Conservation (phyloP, 1,140 invertebrate genomes). For the Bombus sylvicola region DNA sequence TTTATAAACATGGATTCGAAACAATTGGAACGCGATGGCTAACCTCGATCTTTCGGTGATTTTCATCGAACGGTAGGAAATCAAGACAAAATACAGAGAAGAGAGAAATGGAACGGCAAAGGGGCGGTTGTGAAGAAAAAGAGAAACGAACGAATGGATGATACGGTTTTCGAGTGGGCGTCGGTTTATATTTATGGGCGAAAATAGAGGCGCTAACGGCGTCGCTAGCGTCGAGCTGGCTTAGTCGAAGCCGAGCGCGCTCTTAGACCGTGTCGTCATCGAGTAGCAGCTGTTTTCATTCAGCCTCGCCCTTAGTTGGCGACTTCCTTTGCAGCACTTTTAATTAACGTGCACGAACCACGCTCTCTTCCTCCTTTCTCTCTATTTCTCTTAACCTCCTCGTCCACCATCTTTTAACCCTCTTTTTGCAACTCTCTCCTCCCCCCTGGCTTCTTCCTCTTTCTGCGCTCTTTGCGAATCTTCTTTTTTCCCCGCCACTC, state of each 20-base stretch:
- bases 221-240: conserved; percentile 10
- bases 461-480: not conserved
- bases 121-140: too few species aligned
- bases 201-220: conserved; percentile 69
- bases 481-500: not conserved
- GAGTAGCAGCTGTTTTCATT: conserved; percentile 80
- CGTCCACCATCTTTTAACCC: not conserved
- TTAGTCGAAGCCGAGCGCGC: conserved; percentile 40
- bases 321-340: conserved; percentile 74
- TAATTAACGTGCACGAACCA: conserved; percentile 64
- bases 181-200: conserved; percentile 67
- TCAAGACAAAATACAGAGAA: not conserved
- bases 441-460: not conserved
- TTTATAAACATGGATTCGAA: not conserved
- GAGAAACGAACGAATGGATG: not conserved
- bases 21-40: not conserved
- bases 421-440: not conserved
- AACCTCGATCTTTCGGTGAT: not conserved
- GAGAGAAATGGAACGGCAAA: not conserved
- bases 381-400: not conserved
- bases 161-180: conserved; percentile 54
- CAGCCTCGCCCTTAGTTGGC: conserved; percentile 75
- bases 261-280: conserved; percentile 76
- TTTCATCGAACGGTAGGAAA: not conserved
- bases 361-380: not conserved